Percentiles rank a stretch among this genome's conserved stretches.
These are phyloP conservation scores for Jordanella pulchra DNA, from an alignment of 2,797 vertebrate species.

Conservation along the genomic window DNA sequence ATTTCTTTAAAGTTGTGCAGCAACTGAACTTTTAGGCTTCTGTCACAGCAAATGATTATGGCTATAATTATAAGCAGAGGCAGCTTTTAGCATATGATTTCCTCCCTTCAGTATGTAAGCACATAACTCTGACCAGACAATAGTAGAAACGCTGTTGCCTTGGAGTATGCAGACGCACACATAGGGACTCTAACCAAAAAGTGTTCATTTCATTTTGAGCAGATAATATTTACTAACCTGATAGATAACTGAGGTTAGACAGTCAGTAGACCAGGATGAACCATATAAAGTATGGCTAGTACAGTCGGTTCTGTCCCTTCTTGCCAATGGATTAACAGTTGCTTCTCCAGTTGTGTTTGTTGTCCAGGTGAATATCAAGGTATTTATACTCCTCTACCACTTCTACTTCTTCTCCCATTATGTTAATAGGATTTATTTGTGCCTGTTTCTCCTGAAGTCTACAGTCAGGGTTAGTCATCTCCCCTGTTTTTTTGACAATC, in stretches of 20 bases:
- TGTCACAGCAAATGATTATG: slow-evolving; percentile 55
- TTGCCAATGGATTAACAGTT: too few relatives aligned
- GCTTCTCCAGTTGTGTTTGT: too few relatives aligned
- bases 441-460: too few relatives aligned
- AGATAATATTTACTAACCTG: slow-evolving; percentile 52
- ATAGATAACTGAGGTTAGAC: slow-evolving; percentile 50
- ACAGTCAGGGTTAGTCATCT: too few relatives aligned
- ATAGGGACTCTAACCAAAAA: slow-evolving; percentile 15
- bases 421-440: too few relatives aligned
- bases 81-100: slow-evolving; percentile 59
- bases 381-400: too few relatives aligned
- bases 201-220: slow-evolving; percentile 51
- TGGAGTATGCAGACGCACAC: slow-evolving; percentile 26
- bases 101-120: slow-evolving; percentile 68
- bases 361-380: too few relatives aligned
- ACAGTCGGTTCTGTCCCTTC: too few relatives aligned
- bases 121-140: slow-evolving; percentile 73
- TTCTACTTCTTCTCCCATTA: too few relatives aligned
- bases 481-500: too few relatives aligned
- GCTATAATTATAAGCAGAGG: slow-evolving; percentile 56
- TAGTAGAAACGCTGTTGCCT: slow-evolving; percentile 69
- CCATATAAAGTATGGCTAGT: slow-evolving; percentile 43
- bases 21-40: slow-evolving; percentile 55
- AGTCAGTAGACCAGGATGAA: slow-evolving; percentile 62
- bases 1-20: slow-evolving; percentile 40